Evolutionary conservation across 2,113 vertebrate genomes (phyloP).

Genomic region (Phainopepla nitens): DNA sequence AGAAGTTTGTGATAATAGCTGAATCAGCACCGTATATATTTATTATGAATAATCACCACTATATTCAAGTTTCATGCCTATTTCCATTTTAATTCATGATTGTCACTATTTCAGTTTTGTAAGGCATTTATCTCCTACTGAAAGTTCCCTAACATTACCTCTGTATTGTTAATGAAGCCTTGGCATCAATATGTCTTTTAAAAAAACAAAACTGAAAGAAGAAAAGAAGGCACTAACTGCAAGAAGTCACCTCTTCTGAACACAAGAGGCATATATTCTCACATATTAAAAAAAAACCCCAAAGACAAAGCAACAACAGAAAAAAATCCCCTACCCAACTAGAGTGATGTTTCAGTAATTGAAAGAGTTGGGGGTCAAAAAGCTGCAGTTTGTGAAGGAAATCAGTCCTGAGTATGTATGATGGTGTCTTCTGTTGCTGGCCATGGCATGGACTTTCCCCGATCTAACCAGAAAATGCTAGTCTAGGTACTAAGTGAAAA

Average conservation of each 20-base stretch:
- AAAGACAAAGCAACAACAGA: neutral
- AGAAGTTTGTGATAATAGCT: neutral
- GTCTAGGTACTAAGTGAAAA: neutral
- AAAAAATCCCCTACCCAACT: neutral
- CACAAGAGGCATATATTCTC: neutral
- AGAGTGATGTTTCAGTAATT: neutral
- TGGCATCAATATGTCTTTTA: neutral
- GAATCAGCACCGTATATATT: neutral
- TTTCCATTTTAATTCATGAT: neutral
- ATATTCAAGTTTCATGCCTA: neutral
- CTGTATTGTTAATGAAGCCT: neutral
- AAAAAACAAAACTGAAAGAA: neutral
- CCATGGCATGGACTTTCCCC: neutral
- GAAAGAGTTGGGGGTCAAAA: neutral
- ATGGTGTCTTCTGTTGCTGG: neutral
- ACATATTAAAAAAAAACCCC: accelerated
- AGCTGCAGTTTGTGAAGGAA: neutral
- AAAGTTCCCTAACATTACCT: neutral
- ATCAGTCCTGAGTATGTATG: neutral
- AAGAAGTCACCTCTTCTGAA: neutral
- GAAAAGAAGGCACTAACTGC: neutral
- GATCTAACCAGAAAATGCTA: neutral
- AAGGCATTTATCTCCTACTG: neutral
- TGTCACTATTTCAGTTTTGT: neutral
- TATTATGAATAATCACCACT: neutral